phyloP scores from a whole-genome alignment of 2,797 vertebrate species.

The Syngnathus acus region DNA sequence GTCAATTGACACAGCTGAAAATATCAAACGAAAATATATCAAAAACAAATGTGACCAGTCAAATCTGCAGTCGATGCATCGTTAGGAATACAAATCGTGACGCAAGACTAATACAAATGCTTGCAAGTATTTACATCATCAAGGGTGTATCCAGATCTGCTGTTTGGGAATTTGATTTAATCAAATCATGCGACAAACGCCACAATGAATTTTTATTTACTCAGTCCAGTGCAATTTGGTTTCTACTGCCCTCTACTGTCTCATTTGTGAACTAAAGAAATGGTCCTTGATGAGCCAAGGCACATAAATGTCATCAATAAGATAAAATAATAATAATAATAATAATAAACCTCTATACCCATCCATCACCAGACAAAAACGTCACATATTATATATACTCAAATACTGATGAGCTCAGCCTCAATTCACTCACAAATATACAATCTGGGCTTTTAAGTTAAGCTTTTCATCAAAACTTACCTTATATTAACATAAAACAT shows the following conservation, averaged over 20 bases:
- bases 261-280: conserved; percentile 8
- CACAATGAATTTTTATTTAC: not conserved
- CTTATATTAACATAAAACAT: too few relatives aligned
- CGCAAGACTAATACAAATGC: not conserved
- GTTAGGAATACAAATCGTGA: not conserved
- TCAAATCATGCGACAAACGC: not conserved
- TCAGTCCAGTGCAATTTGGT: not conserved
- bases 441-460: too few relatives aligned
- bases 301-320: not conserved
- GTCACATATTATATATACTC: too few relatives aligned
- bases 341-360: too few relatives aligned
- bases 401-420: too few relatives aligned
- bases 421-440: too few relatives aligned
- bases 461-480: too few relatives aligned
- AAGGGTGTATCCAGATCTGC: not conserved
- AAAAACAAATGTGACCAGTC: not conserved
- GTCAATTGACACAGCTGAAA: not conserved
- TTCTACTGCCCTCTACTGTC: conserved; percentile 55
- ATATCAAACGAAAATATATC: not conserved
- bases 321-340: too few relatives aligned
- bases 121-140: not conserved
- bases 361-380: too few relatives aligned
- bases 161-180: not conserved
- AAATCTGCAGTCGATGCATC: not conserved
- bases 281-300: not conserved